phyloP scores from a whole-genome alignment of 2,113 vertebrate genomes.

The Catharus minimus region DNA sequence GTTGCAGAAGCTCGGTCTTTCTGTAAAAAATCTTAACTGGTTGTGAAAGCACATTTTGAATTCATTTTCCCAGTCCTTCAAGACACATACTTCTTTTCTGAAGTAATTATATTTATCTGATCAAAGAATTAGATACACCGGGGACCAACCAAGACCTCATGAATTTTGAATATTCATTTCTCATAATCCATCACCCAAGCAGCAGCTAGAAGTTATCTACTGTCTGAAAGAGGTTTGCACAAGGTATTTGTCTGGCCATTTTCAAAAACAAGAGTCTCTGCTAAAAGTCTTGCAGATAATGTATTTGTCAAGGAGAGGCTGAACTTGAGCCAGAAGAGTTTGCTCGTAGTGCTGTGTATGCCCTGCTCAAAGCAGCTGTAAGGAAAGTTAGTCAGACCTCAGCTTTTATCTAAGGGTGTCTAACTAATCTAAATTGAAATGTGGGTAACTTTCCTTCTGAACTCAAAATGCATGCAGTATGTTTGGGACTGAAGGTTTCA shows the following conservation, averaged over 20 bases:
- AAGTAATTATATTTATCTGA: slow-evolving; percentile 38
- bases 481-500: not conserved
- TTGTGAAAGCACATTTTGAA: slow-evolving; percentile 51
- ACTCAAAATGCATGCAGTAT: not conserved
- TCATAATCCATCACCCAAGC: not conserved
- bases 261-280: not conserved
- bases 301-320: not conserved
- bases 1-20: not conserved
- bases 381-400: not conserved
- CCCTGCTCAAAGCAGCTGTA: not conserved
- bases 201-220: not conserved
- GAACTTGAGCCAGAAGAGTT: not conserved
- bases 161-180: slow-evolving; percentile 14
- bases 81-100: not conserved
- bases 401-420: slow-evolving; percentile 24
- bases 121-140: slow-evolving; percentile 20
- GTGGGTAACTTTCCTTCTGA: not conserved
- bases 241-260: not conserved
- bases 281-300: not conserved
- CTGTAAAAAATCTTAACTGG: slow-evolving; percentile 26
- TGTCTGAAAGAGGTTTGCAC: not conserved
- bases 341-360: not conserved
- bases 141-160: not conserved
- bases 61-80: slow-evolving; percentile 24
- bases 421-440: slow-evolving; percentile 19